Evolutionary conservation across 2,113 vertebrate species (phyloP).

Genomic region (Coryphaenoides rupestris): DNA sequence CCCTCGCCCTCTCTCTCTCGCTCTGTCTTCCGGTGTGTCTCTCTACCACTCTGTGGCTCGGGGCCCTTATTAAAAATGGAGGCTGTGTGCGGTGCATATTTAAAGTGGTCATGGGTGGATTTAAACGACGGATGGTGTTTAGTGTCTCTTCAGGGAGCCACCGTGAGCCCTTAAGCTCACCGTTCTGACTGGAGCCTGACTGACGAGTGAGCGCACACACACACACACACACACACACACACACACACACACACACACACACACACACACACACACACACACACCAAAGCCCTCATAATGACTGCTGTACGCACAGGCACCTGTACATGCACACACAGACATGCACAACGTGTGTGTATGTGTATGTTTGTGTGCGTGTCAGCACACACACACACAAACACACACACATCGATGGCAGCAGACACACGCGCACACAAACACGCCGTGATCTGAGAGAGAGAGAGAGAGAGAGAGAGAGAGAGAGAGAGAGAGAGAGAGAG

Average conservation of each 20-base stretch:
- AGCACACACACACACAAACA: too few species aligned
- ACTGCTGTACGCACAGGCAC: neutral
- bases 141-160: constrained; percentile 68
- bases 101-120: constrained; percentile 67
- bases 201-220: constrained; percentile 61
- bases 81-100: constrained; percentile 66
- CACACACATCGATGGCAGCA: too few species aligned
- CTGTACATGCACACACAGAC: neutral
- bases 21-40: neutral
- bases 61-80: constrained; percentile 72
- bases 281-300: too few species aligned
- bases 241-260: constrained; percentile 16
- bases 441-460: too few species aligned
- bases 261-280: constrained; percentile 6
- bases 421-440: neutral
- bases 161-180: constrained; percentile 69
- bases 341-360: too few species aligned
- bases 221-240: constrained; percentile 34
- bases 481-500: too few species aligned
- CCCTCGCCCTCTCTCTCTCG: neutral
- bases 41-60: constrained; percentile 25
- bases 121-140: constrained; percentile 72
- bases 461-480: too few species aligned
- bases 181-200: constrained; percentile 66
- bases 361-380: too few species aligned